Base-by-base conservation (phyloP, 2,888 invertebrate species). In the Griposia aprilina region DNA sequence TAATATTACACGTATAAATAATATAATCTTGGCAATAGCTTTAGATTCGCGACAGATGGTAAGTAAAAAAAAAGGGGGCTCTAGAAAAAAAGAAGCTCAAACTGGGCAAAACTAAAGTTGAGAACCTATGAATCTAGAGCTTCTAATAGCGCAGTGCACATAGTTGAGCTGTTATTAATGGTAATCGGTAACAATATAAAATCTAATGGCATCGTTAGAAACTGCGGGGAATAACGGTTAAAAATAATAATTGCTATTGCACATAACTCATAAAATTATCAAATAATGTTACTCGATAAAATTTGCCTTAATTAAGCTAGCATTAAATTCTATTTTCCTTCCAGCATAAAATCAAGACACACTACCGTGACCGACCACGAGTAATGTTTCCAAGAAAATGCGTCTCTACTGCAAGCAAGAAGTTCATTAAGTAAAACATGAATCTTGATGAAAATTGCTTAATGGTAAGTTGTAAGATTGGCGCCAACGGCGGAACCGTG, bases 381-480 rank as follows among this genome's bases (percentile, higher is more conserved):
- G 71, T 74, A 87, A 87, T 74, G 85, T 82, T 86, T 86, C 88
- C 82, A 76, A 83, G 86, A 88, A 87, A 88, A 79, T 83, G 84
- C 88, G 86, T 83, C 85, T 89, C 62, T 80, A 72, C 80, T 88
- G 89, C 84, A 88, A 87, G 88, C 88, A 88, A 88, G 89, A 90
- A 91, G 91, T 91, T 92, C 90, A 92, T 94, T 94, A 93, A 91
- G 90, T 90, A 90, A 91, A 93, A 92, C 93, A 93, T 93, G 92
- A 94, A 93, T 93, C 93, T 93, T 92, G 92, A 93, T 93, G 93
- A 92, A 94, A 95, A 95, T 94, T 93, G 92, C 93, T 93, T 94
- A 92, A 94, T 93, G 93, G 91, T 92, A 91, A 93, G 91, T 93
- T 93, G 92, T 92, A 93, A 94, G 92, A 91, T 93, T 92, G 93